Conservation (phyloP, 2,797 vertebrate genomes). For the Notamacropus eugenii region DNA sequence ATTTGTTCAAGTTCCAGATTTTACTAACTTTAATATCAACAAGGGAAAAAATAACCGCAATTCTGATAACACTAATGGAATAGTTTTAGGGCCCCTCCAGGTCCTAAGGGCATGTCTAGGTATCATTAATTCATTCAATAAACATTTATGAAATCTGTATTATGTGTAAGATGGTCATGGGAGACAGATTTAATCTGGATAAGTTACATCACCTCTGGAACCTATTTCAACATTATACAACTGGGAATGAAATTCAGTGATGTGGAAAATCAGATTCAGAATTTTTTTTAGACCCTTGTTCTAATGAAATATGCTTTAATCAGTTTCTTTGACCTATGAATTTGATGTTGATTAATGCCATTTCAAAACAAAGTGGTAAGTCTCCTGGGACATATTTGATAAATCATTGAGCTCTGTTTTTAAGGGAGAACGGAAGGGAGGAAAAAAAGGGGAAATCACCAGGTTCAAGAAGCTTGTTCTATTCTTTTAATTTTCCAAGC, state of each 20-base stretch:
- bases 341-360: conserved; percentile 10
- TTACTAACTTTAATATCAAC: conserved; percentile 45
- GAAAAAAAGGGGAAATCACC: neutral
- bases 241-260: conserved; percentile 36
- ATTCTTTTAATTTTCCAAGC: conserved; percentile 1
- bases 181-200: conserved; percentile 50
- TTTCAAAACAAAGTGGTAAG: conserved; percentile 15
- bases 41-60: conserved; percentile 37
- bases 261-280: conserved; percentile 25
- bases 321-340: neutral
- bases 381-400: neutral
- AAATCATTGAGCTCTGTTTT: neutral
- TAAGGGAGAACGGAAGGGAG: neutral
- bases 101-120: conserved; percentile 28
- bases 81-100: conserved; percentile 25
- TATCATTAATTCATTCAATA: neutral
- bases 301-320: neutral
- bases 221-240: conserved; percentile 21
- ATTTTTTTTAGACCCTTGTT: conserved; percentile 12
- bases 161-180: conserved; percentile 15
- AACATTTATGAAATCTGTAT: neutral
- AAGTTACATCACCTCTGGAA: conserved; percentile 10
- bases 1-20: conserved; percentile 40
- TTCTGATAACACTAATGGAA: conserved; percentile 21
- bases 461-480: neutral